phyloP scores from a whole-genome alignment of 2,888 invertebrate genomes.

The Caenorhabditis zanzibari region DNA sequence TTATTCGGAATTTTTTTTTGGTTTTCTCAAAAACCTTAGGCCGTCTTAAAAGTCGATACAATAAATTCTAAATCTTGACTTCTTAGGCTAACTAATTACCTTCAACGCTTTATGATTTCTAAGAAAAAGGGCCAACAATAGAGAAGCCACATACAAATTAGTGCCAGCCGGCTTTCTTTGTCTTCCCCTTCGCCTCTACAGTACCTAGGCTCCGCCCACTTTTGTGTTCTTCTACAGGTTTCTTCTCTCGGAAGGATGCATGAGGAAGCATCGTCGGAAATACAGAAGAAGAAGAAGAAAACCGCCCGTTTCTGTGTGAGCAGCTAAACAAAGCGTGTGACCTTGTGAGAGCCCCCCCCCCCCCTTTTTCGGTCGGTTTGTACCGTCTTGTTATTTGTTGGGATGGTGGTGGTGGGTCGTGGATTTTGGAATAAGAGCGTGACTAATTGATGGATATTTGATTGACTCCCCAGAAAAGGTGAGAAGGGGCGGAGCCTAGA shows the following conservation, averaged over 20 bases:
- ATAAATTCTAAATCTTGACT: too few species aligned
- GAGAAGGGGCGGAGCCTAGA: background rate
- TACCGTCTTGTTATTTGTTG: background rate
- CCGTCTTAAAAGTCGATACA: too few species aligned
- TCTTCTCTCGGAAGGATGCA: background rate
- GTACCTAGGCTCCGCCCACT: slow-evolving; percentile 3
- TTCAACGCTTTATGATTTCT: too few species aligned
- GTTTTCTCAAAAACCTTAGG: too few species aligned
- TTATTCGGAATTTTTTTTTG: too few species aligned
- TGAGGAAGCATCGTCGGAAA: background rate
- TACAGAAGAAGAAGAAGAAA: background rate
- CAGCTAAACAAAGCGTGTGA: slow-evolving; percentile 63
- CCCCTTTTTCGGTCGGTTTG: background rate
- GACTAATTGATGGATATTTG: slow-evolving; percentile 25
- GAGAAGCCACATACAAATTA: slow-evolving; percentile 6
- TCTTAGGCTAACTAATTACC: too few species aligned
- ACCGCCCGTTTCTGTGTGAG: slow-evolving; percentile 34
- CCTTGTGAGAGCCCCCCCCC: slow-evolving; percentile 18
- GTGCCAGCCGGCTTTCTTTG: slow-evolving; percentile 37
- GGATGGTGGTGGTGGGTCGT: background rate
- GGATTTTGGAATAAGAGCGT: slow-evolving; percentile 8
- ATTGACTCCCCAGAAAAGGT: background rate
- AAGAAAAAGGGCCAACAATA: background rate
- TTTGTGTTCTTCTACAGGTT: slow-evolving; percentile 11
- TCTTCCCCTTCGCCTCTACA: background rate